These are phyloP conservation scores for Bergia puertoricense DNA, from an alignment of 92 coral and sea anemone species.

Conservation along the genomic window DNA sequence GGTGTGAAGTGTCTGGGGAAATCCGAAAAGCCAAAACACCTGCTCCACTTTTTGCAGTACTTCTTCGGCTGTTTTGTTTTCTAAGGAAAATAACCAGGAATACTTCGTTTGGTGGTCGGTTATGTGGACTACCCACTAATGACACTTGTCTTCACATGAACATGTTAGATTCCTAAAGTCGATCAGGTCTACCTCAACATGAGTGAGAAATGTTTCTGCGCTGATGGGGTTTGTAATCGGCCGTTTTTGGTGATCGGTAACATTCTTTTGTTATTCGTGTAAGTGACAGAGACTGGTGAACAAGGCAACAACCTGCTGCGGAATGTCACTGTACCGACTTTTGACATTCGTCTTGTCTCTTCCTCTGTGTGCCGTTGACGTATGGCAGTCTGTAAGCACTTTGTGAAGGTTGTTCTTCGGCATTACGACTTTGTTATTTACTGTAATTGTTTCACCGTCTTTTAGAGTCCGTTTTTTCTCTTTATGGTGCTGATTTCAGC, in stretches of 20 bases:
- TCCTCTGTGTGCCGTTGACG: conserved; percentile 21
- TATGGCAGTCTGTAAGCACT: conserved; percentile 1
- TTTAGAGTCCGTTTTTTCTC: conserved; percentile 15
- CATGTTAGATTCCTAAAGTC: neutral
- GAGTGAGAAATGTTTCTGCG: conserved; percentile 16
- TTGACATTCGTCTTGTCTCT: conserved; percentile 15
- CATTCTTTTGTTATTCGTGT: conserved; percentile 8
- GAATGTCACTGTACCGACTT: conserved; percentile 15
- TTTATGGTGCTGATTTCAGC: conserved; percentile 7
- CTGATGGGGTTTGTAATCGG: conserved; percentile 23
- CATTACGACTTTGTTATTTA: neutral
- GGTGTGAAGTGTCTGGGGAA: conserved; percentile 22
- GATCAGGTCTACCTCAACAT: conserved; percentile 24
- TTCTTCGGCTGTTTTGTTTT: conserved; percentile 4
- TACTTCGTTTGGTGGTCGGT: conserved; percentile 16
- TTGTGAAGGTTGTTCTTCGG: conserved; percentile 16
- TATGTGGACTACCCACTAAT: conserved; percentile 1
- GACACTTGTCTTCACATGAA: conserved; percentile 16
- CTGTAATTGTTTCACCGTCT: conserved; percentile 8
- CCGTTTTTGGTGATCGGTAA: conserved; percentile 10
- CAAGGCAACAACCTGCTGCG: conserved; percentile 11
- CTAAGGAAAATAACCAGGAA: conserved; percentile 22
- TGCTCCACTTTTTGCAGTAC: conserved; percentile 7
- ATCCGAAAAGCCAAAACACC: neutral
- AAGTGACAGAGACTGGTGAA: conserved; percentile 4